Conservation (phyloP, 2,797 vertebrate species). For the Stomatorhinus walkeri region DNA sequence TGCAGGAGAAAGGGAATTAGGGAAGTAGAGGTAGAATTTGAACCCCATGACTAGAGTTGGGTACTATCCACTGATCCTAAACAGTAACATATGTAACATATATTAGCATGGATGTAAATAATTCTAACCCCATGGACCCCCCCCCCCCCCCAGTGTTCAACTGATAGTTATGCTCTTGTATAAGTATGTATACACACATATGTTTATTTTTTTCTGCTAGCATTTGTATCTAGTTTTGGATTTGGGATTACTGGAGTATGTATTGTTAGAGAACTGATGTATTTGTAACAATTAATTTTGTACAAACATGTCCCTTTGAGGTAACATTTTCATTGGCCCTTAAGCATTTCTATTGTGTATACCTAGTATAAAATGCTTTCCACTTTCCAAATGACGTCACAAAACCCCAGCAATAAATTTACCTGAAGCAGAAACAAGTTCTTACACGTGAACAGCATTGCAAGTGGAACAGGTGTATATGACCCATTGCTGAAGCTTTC, state of each 20-base stretch:
- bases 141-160: neutral
- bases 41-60: neutral
- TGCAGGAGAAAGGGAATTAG: neutral
- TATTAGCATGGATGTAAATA: neutral
- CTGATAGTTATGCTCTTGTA: neutral
- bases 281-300: neutral
- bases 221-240: neutral
- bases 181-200: neutral
- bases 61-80: neutral
- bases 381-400: neutral
- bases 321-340: neutral
- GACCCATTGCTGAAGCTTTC: neutral
- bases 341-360: neutral
- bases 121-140: neutral
- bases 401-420: neutral
- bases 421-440: neutral
- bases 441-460: neutral
- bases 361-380: neutral
- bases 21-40: neutral
- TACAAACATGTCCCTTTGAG: neutral
- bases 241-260: neutral
- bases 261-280: neutral
- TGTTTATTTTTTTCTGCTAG: neutral
- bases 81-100: neutral
- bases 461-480: constrained; percentile 4